Evolutionary conservation across 2,797 vertebrate species (phyloP).

Genomic region (Hypotaenidia philippensis): DNA sequence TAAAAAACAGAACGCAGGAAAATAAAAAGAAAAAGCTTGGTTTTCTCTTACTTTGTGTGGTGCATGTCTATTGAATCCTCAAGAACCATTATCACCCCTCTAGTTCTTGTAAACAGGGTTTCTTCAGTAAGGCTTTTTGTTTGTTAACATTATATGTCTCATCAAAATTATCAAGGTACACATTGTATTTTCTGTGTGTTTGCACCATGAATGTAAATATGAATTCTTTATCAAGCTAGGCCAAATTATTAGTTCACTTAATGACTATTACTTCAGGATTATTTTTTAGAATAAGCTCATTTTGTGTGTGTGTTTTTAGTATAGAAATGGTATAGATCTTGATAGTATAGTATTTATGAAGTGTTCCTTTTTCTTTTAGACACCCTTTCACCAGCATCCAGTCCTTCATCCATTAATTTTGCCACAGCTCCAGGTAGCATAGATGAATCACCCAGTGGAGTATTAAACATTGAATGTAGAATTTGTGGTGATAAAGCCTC

Average conservation of each 20-base stretch:
- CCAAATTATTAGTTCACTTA: not conserved
- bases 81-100: not conserved
- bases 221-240: not conserved
- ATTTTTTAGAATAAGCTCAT: not conserved
- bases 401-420: conserved; percentile 90
- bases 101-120: not conserved
- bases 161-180: not conserved
- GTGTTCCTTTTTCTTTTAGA: conserved; percentile 79
- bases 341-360: not conserved
- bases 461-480: conserved; percentile 92
- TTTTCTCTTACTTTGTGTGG: not conserved
- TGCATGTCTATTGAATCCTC: not conserved
- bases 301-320: not conserved
- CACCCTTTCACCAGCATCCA: conserved; percentile 93
- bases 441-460: conserved; percentile 85
- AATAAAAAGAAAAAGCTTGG: not conserved
- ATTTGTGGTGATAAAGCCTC: conserved; percentile 97
- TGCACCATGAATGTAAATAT: not conserved
- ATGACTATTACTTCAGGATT: not conserved
- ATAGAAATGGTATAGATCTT: not conserved
- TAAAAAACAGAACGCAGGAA: not conserved
- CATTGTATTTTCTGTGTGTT: not conserved
- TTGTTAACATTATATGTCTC: not conserved
- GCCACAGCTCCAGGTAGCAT: conserved; percentile 72
- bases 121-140: not conserved